Percentiles rank a stretch among this genome's conserved stretches.
These are phyloP conservation scores for Serripes groenlandicus DNA, from an alignment of 2,888 invertebrate species.

Conservation along the genomic window DNA sequence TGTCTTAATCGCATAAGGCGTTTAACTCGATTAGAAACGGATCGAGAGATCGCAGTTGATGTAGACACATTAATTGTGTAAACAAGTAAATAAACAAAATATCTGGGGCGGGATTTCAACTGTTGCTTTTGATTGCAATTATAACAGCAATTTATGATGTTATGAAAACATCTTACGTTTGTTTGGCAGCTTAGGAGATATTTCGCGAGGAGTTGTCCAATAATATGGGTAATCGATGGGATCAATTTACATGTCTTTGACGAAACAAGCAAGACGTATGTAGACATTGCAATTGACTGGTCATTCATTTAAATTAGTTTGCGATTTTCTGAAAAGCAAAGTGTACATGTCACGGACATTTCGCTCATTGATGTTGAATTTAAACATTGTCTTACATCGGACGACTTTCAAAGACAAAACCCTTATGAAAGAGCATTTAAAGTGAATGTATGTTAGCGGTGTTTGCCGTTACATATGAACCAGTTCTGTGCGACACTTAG, in stretches of 20 bases:
- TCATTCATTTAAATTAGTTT: too few species aligned
- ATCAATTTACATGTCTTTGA: conserved; percentile 10
- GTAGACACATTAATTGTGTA: background rate
- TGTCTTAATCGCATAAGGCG: conserved; percentile 15
- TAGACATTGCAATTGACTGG: background rate
- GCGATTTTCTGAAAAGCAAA: too few species aligned
- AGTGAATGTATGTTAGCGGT: too few species aligned
- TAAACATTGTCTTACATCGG: too few species aligned
- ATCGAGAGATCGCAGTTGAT: too few species aligned
- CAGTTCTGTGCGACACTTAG: too few species aligned
- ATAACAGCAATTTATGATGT: conserved; percentile 3
- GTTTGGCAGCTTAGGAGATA: background rate
- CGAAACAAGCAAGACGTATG: background rate
- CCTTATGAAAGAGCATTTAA: too few species aligned
- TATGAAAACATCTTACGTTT: conserved; percentile 22
- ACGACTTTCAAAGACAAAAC: too few species aligned
- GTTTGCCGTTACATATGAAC: too few species aligned
- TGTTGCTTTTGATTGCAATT: background rate
- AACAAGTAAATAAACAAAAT: conserved; percentile 13
- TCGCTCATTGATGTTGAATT: too few species aligned
- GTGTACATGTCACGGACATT: too few species aligned
- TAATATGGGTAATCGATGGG: background rate
- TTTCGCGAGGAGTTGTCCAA: background rate
- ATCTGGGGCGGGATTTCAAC: too few species aligned
- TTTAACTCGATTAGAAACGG: conserved; percentile 32